phyloP scores from a whole-genome alignment of 2,797 vertebrate species.

The Gambusia yucatana region DNA sequence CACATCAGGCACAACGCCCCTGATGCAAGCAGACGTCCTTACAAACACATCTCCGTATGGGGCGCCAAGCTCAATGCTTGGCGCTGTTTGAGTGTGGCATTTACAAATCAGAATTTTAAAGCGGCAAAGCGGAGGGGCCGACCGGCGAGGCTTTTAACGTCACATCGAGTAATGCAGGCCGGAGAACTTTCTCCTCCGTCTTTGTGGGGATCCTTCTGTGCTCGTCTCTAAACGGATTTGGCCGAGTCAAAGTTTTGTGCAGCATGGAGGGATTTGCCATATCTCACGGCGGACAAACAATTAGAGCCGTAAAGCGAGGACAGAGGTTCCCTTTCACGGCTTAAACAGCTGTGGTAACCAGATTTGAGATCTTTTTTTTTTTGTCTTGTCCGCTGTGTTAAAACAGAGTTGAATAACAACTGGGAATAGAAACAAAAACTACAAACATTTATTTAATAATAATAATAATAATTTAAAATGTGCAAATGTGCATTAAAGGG shows the following conservation, averaged over 20 bases:
- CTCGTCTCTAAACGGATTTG: conserved; percentile 64
- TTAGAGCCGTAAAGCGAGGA: conserved; percentile 39
- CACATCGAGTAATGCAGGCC: conserved; percentile 40
- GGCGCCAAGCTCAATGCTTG: conserved; percentile 31
- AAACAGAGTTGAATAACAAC: not conserved
- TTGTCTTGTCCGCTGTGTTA: not conserved
- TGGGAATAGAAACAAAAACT: not conserved
- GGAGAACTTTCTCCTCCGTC: conserved; percentile 51
- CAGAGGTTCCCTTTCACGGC: conserved; percentile 19
- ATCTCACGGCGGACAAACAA: conserved; percentile 46
- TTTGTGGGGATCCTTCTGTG: conserved; percentile 37
- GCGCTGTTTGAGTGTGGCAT: conserved; percentile 60
- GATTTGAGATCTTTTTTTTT: not conserved
- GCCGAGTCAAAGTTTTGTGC: conserved; percentile 33
- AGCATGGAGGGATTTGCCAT: conserved; percentile 54
- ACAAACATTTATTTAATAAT: not conserved
- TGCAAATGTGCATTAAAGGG: not conserved
- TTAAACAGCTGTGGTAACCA: conserved; percentile 31
- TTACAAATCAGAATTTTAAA: conserved; percentile 68
- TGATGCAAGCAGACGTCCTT: conserved; percentile 65
- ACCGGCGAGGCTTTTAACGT: conserved; percentile 40
- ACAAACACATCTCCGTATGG: conserved; percentile 61
- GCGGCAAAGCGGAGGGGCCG: conserved; percentile 34
- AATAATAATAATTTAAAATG: too few species aligned
- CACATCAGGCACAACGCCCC: conserved; percentile 56